Base-by-base conservation (phyloP, 2,113 vertebrate genomes). In the Ariopsis seemanni region DNA sequence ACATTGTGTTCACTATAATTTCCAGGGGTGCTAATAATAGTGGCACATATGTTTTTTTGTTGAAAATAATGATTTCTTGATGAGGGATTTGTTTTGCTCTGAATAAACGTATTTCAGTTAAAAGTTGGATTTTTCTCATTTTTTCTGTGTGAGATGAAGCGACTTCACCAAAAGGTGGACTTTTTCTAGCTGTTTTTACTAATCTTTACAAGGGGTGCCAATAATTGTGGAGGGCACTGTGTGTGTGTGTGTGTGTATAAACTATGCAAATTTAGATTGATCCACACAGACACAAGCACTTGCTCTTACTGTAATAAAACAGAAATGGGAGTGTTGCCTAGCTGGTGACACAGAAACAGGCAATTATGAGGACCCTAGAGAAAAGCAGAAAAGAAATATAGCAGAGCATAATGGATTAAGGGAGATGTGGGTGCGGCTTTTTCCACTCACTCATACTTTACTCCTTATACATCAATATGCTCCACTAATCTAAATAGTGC, bases 291-390 rank as follows among this genome's bases (percentile, higher is more conserved):
- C 52, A 42, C 77, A 87, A 80, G 69, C 63, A 80, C 86, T 52
- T 42, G 17, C 80, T 63, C 83, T 57, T 75, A 75, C 25, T 65
- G 79, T 60, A 85, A 72, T 83, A 65, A 85, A 89, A 60, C 30
- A 80, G 90, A 67, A 80, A 87, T 65, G 69, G 57, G 82, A 85
- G 85, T 88, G 86, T 89, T 78, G 57, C 82, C 7, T 58, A 89
- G 65, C 84, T 75, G 74, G 74, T 89, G 90, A 91, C 90, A 90
- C 83, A 89, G 87, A 89, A 91, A 86, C 90, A 91, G 82, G 67
- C 88, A 88, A 88, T 91, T 91, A 89, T 89, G 74, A 89, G 77
- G 58, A 65, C 84, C 82, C 67, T 62, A 63, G 79, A 42, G 86
- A 83, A 48, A 25, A 74, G 65, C 52, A 85, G 55, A 79, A 72